phyloP scores from a whole-genome alignment of 2,888 invertebrate species.

The Cheilosia variabilis region DNA sequence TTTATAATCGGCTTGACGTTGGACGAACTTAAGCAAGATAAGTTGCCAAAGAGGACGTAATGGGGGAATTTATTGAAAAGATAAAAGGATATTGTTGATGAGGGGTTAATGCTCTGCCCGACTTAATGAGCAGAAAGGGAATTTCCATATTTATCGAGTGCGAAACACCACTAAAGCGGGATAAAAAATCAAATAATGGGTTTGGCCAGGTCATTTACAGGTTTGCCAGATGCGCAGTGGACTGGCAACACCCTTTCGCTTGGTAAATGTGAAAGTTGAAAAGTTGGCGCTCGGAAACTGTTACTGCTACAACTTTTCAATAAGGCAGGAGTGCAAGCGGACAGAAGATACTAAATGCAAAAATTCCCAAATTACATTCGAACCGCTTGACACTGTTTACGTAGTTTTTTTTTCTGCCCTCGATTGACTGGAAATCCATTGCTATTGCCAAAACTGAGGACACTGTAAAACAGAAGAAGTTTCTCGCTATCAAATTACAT shows the following conservation, averaged over 20 bases:
- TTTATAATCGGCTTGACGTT: conserved; percentile 50
- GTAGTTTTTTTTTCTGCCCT: conserved; percentile 4
- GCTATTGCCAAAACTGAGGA: conserved; percentile 30
- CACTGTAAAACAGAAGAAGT: conserved; percentile 25
- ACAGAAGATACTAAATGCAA: not conserved
- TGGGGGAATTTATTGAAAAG: conserved; percentile 63
- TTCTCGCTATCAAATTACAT: conserved; percentile 50
- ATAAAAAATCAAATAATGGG: too few species aligned
- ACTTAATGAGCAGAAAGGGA: conserved; percentile 23
- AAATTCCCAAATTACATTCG: conserved; percentile 8
- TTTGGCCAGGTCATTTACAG: not conserved
- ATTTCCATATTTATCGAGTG: conserved; percentile 21
- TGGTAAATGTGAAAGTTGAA: too few species aligned
- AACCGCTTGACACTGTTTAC: conserved; percentile 38
- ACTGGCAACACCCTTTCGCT: too few species aligned
- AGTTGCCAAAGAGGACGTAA: conserved; percentile 58
- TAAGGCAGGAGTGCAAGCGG: not conserved
- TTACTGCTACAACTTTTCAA: too few species aligned
- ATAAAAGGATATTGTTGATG: conserved; percentile 45
- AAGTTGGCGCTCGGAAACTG: too few species aligned
- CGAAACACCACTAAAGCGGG: not conserved
- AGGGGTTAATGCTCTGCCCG: conserved; percentile 12
- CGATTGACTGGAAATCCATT: conserved; percentile 29
- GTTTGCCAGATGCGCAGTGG: not conserved
- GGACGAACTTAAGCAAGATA: conserved; percentile 58